phyloP scores from a whole-genome alignment of 2,888 invertebrate species.

The Acleris literana region DNA sequence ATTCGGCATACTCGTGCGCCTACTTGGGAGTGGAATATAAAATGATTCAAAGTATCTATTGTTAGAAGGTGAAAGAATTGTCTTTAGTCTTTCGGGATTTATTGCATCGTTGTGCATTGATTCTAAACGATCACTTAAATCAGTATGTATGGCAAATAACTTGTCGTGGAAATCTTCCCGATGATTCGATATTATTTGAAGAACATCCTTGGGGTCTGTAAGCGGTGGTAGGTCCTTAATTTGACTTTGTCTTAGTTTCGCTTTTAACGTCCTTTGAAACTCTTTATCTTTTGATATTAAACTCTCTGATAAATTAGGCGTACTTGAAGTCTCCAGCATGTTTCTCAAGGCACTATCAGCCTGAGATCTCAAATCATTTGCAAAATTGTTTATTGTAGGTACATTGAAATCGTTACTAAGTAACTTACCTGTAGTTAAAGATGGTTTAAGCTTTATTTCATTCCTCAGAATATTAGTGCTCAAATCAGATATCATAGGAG shows the following conservation, averaged over 20 bases:
- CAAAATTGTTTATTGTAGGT: too few relatives aligned
- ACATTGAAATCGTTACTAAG: too few relatives aligned
- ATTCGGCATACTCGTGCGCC: neutral
- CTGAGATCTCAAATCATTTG: too few relatives aligned
- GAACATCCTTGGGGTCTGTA: conserved; percentile 53
- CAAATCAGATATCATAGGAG: conserved; percentile 17
- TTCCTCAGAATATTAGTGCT: neutral
- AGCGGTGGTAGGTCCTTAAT: conserved; percentile 27
- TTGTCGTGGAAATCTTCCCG: conserved; percentile 65
- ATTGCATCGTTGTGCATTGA: conserved; percentile 56
- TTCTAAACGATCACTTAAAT: conserved; percentile 64
- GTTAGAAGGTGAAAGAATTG: conserved; percentile 16
- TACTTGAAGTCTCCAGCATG: too few relatives aligned
- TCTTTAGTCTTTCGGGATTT: conserved; percentile 26
- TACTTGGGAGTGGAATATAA: conserved; percentile 26
- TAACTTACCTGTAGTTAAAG: too few relatives aligned
- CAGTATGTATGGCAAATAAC: conserved; percentile 60
- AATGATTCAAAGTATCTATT: conserved; percentile 25
- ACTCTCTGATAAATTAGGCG: too few relatives aligned
- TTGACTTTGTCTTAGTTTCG: conserved; percentile 11
- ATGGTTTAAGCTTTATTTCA: too few relatives aligned
- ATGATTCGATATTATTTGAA: conserved; percentile 53
- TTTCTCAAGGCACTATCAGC: too few relatives aligned
- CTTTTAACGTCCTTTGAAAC: conserved; percentile 49
- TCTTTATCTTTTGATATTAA: conserved; percentile 32